A percentile compares a stretch with the other conserved stretches of the same genome.
Conservation (phyloP, 2,888 invertebrate species). For the Yponomeuta sedellus region DNA sequence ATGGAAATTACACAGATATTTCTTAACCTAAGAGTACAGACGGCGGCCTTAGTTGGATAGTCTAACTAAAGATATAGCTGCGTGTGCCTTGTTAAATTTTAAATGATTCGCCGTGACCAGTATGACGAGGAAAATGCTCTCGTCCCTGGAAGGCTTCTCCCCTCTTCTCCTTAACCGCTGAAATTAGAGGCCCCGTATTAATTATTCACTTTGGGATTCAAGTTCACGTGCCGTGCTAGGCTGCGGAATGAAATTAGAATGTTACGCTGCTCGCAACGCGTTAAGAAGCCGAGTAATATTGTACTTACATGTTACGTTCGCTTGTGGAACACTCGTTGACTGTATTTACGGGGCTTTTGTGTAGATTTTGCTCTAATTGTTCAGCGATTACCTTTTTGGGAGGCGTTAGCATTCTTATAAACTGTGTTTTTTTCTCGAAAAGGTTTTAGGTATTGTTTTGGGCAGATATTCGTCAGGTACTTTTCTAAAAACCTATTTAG, state of each 20-base stretch:
- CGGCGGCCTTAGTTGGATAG: too few species aligned
- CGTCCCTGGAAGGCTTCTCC: neutral
- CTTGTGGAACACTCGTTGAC: neutral
- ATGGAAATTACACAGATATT: too few species aligned
- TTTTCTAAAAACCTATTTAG: too few species aligned
- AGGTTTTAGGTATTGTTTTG: too few species aligned
- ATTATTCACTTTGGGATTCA: slow-evolving; percentile 19
- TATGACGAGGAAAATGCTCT: neutral
- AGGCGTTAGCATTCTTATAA: too few species aligned
- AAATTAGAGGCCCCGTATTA: slow-evolving; percentile 15
- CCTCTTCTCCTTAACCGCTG: neutral
- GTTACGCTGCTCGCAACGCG: neutral
- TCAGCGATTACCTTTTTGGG: too few species aligned
- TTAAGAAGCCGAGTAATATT: neutral
- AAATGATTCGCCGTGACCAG: neutral
- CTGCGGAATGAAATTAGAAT: slow-evolving; percentile 8
- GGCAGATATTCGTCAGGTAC: too few species aligned
- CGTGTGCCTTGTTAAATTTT: neutral
- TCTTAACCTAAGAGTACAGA: too few species aligned
- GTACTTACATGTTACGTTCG: neutral
- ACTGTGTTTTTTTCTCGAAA: too few species aligned
- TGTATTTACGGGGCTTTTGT: neutral
- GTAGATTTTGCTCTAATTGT: neutral
- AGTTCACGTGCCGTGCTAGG: neutral
- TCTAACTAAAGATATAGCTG: neutral